Conservation (phyloP, 2,113 vertebrate genomes). For the Rhabdomys dilectus region DNA sequence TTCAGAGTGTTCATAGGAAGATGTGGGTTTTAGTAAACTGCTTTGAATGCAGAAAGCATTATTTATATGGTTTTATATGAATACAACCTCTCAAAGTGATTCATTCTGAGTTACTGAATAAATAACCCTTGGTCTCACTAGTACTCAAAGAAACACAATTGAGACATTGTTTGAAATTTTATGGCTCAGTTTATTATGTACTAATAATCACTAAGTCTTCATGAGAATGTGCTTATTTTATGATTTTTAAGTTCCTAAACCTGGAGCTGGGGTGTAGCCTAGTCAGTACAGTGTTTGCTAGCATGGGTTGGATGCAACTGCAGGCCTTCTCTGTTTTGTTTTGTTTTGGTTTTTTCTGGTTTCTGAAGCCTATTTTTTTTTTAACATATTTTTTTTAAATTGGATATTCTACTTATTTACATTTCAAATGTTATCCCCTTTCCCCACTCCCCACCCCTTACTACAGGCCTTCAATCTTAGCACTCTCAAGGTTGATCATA, state of each 20-base stretch:
- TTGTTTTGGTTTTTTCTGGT: too few relatives aligned
- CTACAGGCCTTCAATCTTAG: background rate
- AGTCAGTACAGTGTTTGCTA: background rate
- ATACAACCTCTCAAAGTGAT: background rate
- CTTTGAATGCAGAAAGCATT: background rate
- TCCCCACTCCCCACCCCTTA: too few relatives aligned
- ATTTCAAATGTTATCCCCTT: too few relatives aligned
- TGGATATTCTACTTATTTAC: too few relatives aligned
- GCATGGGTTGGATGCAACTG: background rate
- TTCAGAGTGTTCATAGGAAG: background rate
- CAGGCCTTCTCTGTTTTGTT: background rate
- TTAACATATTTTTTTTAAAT: too few relatives aligned
- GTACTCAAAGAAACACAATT: background rate
- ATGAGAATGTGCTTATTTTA: slow-evolving; percentile 8
- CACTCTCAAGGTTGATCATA: background rate
- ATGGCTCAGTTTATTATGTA: slow-evolving; percentile 44
- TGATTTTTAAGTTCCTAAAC: slow-evolving; percentile 34
- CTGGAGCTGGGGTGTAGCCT: slow-evolving; percentile 14
- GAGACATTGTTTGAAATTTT: slow-evolving; percentile 48
- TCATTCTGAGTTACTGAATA: background rate
- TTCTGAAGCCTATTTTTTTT: too few relatives aligned
- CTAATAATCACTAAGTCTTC: slow-evolving; percentile 41
- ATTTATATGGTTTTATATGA: slow-evolving; percentile 22
- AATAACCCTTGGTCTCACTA: background rate
- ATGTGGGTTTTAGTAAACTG: background rate